These are phyloP conservation scores for Eulemur rufifrons DNA, from an alignment of 2,113 vertebrate genomes.

Conservation along the genomic window DNA sequence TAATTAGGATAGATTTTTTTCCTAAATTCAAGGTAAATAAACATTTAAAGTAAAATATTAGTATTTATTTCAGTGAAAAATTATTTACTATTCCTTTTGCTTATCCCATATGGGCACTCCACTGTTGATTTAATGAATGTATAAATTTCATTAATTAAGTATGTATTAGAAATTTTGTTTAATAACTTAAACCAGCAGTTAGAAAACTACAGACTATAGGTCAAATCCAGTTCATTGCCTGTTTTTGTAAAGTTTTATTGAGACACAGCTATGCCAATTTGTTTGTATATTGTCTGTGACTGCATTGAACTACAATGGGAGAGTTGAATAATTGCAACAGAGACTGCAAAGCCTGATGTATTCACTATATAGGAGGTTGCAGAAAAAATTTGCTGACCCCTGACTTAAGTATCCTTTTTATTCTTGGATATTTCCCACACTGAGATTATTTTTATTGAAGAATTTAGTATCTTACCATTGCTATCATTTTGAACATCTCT, in stretches of 20 bases:
- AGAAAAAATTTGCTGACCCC: background rate
- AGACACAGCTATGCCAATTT: background rate
- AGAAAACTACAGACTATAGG: background rate
- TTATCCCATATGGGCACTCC: background rate
- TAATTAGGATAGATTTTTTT: background rate
- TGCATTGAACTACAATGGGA: background rate
- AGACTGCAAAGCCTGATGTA: background rate
- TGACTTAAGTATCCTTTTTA: background rate
- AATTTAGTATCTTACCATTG: background rate
- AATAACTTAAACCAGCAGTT: background rate
- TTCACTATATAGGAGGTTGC: background rate
- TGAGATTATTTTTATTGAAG: background rate
- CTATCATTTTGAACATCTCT: background rate
- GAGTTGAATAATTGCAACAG: background rate
- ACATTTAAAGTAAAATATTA: background rate
- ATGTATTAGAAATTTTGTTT: constrained; percentile 19
- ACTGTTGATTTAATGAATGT: background rate
- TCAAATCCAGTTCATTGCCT: background rate
- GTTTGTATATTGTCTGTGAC: background rate
- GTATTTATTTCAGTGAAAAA: constrained; percentile 45
- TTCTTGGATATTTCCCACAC: background rate
- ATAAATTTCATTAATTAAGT: constrained; percentile 20
- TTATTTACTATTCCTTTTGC: background rate
- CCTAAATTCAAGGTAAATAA: background rate
- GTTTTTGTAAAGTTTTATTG: background rate